A percentile compares a stretch with the other conserved stretches of the same genome.
Conservation (phyloP, 2,888 invertebrate genomes). For the Dryobotodes eremita region DNA sequence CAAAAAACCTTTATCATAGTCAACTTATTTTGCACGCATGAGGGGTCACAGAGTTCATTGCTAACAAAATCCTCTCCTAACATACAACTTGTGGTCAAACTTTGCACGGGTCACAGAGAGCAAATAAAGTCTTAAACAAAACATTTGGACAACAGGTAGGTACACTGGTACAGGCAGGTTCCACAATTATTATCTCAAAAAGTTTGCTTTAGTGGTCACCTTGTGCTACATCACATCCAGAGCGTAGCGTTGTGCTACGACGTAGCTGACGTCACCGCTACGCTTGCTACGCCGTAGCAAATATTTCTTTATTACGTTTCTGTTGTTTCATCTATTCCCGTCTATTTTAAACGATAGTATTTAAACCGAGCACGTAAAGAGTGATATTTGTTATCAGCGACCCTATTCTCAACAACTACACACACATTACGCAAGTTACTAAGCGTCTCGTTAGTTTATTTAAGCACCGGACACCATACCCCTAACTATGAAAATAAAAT, state of each 20-base stretch:
- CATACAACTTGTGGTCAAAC: background rate
- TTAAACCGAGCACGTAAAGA: background rate
- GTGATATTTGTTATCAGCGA: background rate
- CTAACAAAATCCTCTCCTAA: background rate
- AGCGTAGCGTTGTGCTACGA: constrained; percentile 34
- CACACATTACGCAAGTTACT: background rate
- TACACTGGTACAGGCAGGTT: background rate
- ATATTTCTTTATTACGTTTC: too few species aligned
- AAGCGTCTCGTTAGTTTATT: constrained; percentile 39
- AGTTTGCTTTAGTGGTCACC: background rate
- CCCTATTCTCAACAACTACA: background rate
- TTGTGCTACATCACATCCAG: background rate
- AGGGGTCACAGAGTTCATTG: background rate
- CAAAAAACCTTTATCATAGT: background rate
- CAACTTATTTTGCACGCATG: background rate
- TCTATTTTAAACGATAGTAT: background rate
- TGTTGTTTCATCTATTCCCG: background rate
- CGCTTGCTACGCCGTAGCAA: constrained; percentile 27
- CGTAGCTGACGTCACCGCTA: constrained; percentile 29
- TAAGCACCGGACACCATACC: constrained; percentile 26
- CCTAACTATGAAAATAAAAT: constrained; percentile 63
- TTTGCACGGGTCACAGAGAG: background rate
- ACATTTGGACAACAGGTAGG: constrained; percentile 8
- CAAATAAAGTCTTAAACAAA: constrained; percentile 20
- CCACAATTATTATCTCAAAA: constrained; percentile 24